Evolutionary conservation across 2,797 vertebrate species (phyloP), one percentile per base, ranked within the genome.

Genomic region (Selene dorsalis): DNA sequence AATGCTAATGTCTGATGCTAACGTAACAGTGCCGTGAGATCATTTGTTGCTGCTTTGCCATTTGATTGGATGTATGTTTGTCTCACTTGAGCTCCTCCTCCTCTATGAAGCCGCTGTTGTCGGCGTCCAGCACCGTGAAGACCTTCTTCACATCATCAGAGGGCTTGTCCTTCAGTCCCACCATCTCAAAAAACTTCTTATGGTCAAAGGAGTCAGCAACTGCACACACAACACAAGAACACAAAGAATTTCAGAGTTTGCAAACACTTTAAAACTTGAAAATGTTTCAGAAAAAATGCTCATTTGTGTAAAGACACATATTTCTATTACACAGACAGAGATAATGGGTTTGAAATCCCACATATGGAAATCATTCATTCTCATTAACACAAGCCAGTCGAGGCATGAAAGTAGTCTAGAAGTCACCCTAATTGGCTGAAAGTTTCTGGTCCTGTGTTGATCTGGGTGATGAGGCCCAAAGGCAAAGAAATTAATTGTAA

Each of bases 181-280:
- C 93, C 93, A 99, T 94, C 76, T 97, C 95, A n/a, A 99, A 98
- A 91, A 99, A 99, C 93, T 95, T 97, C 94, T 95, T 98, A 88
- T 97, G 92, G 94, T 98, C 95, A 56, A 99, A 99, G 80, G 97
- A 97, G 52, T 97, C 98, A 2, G 94, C 92, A 43, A 93, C 98
- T 98, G 22, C 26, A 56, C 38, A n/a, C 17, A 69, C 48, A 66
- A 53, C 35, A 71, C 12, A 68, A 45, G 73, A 58, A 73, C 18
- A 76, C 26, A 47, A 56, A 35, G 58, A 2, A 61, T n/a, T 26
- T 26, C 43, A 7, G 5, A 17, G 28, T 35, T 35, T 35, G 7
- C 32, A 35, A 35, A 35, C 32, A 35, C 32, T 35, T 8, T 9
- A 8, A 35, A 35, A 35, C 32, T 35, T 35, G 6, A 35, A 35